Evolutionary conservation across 1,140 invertebrate genomes (phyloP).

Genomic region (Chionoecetes opilio): DNA sequence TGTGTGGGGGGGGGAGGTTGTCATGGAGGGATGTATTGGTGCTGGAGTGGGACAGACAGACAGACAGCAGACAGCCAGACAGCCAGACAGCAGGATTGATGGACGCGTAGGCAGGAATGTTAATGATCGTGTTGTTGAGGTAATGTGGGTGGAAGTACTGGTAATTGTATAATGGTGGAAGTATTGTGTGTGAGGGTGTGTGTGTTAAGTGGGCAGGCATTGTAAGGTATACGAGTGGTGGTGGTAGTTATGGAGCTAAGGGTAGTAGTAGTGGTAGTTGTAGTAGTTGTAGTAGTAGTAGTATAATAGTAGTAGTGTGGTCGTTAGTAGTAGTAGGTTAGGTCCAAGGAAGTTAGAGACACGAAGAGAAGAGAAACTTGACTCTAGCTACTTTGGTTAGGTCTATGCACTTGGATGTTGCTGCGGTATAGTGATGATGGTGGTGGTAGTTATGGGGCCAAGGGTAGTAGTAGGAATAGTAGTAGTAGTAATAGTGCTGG

Average conservation of each 20-base stretch:
- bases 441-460: not conserved
- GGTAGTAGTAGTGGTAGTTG: not conserved
- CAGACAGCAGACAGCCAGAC: not conserved
- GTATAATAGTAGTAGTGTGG: not conserved
- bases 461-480: too few species aligned
- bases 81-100: not conserved
- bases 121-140: slow-evolving; percentile 3
- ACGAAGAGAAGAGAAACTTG: too few species aligned
- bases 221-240: not conserved
- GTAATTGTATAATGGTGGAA: not conserved
- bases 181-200: not conserved
- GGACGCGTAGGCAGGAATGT: not conserved
- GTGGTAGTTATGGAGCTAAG: not conserved
- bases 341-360: too few species aligned
- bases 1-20: too few species aligned
- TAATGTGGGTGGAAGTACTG: not conserved
- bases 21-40: not conserved
- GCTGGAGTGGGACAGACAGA: not conserved
- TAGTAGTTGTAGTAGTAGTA: not conserved
- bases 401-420: not conserved
- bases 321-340: not conserved
- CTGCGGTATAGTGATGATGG: not conserved
- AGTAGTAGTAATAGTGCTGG: too few species aligned
- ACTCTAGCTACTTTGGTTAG: too few species aligned
- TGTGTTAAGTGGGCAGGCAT: not conserved